A percentile compares a stretch with the other conserved stretches of the same genome.
phyloP scores from a whole-genome alignment of 2,113 vertebrate genomes.

The Xiphias gladius region DNA sequence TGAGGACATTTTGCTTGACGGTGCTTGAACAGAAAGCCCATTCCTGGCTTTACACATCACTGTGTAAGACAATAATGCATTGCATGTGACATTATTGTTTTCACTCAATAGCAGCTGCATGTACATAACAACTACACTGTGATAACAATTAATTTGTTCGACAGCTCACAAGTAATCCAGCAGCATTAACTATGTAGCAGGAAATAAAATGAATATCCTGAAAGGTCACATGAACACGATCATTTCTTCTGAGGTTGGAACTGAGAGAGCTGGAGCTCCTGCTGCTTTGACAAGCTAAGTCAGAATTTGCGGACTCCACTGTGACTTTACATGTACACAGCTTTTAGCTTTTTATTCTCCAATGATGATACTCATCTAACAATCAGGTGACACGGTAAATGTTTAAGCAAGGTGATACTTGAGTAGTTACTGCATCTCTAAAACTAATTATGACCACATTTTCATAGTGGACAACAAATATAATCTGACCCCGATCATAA shows the following conservation, averaged over 20 bases:
- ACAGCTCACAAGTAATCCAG: conserved; percentile 67
- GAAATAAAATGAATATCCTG: neutral
- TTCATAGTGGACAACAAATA: neutral
- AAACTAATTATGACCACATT: neutral
- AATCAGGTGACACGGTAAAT: conserved; percentile 9
- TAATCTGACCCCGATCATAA: conserved; percentile 8
- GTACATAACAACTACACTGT: conserved; percentile 66
- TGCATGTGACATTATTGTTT: conserved; percentile 64
- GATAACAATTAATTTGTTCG: conserved; percentile 51
- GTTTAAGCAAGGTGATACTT: neutral
- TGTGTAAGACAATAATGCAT: conserved; percentile 63
- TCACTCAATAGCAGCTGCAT: conserved; percentile 58
- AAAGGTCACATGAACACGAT: neutral
- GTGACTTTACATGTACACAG: too few relatives aligned
- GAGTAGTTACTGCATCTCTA: conserved; percentile 3
- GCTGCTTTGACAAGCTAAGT: neutral
- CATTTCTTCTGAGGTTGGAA: neutral
- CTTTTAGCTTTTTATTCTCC: neutral
- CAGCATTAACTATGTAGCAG: conserved; percentile 46
- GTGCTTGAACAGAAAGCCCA: conserved; percentile 67
- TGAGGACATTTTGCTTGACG: conserved; percentile 66
- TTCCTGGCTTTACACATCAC: conserved; percentile 51
- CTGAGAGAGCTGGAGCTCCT: neutral
- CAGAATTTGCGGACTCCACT: too few relatives aligned
- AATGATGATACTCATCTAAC: conserved; percentile 25